A percentile compares a stretch with the other conserved stretches of the same genome.
phyloP scores from a whole-genome alignment of 2,113 vertebrate genomes.

The Silurus glanis region DNA sequence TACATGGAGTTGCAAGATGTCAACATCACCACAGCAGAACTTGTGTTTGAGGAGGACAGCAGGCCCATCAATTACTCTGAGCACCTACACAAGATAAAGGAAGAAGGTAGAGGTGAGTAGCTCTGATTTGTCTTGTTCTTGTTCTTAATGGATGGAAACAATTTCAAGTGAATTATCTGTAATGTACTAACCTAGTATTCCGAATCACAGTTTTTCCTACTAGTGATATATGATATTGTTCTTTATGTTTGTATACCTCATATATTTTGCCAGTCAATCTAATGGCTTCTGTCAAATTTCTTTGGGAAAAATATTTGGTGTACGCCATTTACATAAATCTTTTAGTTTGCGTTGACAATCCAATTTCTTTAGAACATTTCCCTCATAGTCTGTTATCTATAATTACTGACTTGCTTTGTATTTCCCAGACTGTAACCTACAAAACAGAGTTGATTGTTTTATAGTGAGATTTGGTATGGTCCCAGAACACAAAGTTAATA shows the following conservation, averaged over 20 bases:
- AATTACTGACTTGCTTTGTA: neutral
- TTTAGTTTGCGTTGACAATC: neutral
- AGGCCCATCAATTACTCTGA: constrained; percentile 71
- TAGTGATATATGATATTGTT: too few species aligned
- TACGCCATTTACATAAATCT: neutral
- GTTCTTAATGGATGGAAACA: neutral
- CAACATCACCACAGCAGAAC: constrained; percentile 77
- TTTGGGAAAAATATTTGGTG: neutral
- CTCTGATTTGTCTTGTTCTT: neutral
- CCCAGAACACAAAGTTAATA: constrained; percentile 45
- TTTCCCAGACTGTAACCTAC: neutral
- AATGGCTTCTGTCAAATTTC: neutral
- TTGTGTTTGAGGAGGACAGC: constrained; percentile 74
- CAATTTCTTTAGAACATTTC: neutral
- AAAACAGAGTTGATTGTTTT: neutral
- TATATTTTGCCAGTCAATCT: neutral
- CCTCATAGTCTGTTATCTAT: neutral
- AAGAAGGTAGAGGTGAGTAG: constrained; percentile 75
- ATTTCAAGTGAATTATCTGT: neutral
- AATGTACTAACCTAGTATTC: neutral
- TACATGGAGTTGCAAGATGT: constrained; percentile 70
- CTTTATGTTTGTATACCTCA: neutral
- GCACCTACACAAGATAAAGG: constrained; percentile 75
- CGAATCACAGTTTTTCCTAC: neutral
- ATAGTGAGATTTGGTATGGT: neutral